phyloP scores from a whole-genome alignment of 1,140 invertebrate genomes.

The Drosophila yakuba region DNA sequence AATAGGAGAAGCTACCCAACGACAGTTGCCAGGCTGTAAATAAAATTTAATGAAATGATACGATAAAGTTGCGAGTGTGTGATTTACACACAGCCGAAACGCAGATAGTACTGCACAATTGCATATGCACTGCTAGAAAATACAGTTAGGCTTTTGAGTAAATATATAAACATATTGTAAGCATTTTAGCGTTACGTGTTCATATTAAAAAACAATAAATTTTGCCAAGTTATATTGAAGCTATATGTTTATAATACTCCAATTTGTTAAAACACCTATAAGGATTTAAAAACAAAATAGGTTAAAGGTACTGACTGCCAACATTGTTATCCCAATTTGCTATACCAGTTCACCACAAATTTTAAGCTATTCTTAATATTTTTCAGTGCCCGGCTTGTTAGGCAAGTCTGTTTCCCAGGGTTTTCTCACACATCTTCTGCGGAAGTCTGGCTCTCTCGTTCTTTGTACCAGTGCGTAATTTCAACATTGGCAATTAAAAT shows the following conservation, averaged over 20 bases:
- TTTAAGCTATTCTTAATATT: not conserved
- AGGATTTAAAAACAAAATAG: too few relatives aligned
- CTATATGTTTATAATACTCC: too few relatives aligned
- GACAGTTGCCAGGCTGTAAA: slow-evolving; percentile 71
- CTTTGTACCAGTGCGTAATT: slow-evolving; percentile 71
- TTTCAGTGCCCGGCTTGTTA: slow-evolving; percentile 43
- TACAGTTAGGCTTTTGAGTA: too few relatives aligned
- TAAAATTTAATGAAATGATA: slow-evolving; percentile 81
- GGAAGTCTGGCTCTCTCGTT: slow-evolving; percentile 24
- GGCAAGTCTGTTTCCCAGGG: slow-evolving; percentile 51
- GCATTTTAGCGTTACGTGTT: too few relatives aligned
- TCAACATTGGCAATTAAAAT: slow-evolving; percentile 82
- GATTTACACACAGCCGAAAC: slow-evolving; percentile 61
- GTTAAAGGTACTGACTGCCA: too few relatives aligned
- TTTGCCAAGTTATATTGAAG: too few relatives aligned
- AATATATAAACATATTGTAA: not conserved
- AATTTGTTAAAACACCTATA: too few relatives aligned
- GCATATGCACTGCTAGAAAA: slow-evolving; percentile 10
- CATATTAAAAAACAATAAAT: too few relatives aligned
- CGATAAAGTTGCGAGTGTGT: slow-evolving; percentile 77
- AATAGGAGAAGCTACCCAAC: slow-evolving; percentile 14
- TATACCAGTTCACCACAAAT: too few relatives aligned
- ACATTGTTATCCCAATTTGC: too few relatives aligned
- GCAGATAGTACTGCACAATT: slow-evolving; percentile 50
- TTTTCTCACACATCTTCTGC: slow-evolving; percentile 3